Evolutionary conservation across 2,797 vertebrate species (phyloP).

Genomic region (Catamblyrhynchus diadema): DNA sequence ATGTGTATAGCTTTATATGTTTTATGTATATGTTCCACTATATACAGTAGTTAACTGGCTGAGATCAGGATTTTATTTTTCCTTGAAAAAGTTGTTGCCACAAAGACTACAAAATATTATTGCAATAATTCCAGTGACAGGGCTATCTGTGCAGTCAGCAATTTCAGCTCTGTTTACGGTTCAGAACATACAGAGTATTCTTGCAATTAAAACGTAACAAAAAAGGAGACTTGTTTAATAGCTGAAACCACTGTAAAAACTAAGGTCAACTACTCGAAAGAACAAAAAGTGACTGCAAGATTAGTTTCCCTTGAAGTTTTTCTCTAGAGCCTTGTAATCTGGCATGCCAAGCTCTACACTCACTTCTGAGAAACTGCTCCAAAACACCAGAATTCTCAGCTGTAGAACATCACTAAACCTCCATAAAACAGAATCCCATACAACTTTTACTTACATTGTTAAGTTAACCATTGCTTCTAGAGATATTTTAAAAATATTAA

Average conservation of each 20-base stretch:
- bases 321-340: not conserved
- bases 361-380: not conserved
- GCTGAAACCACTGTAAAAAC: not conserved
- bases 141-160: not conserved
- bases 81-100: not conserved
- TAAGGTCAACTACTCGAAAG: not conserved
- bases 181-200: not conserved
- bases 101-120: not conserved
- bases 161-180: not conserved
- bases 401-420: not conserved
- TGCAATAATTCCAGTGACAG: not conserved
- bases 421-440: not conserved
- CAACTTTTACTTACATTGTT: not conserved
- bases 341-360: not conserved
- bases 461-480: not conserved
- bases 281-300: not conserved
- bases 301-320: not conserved
- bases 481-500: not conserved
- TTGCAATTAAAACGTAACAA: not conserved
- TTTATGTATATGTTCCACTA: not conserved
- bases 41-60: not conserved
- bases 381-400: not conserved
- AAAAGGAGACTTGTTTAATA: not conserved
- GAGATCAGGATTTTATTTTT: not conserved
- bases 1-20: not conserved